Percentiles rank a stretch among this genome's conserved stretches.
phyloP scores from a whole-genome alignment of 2,113 vertebrate species.

The Burhinus bistriatus region DNA sequence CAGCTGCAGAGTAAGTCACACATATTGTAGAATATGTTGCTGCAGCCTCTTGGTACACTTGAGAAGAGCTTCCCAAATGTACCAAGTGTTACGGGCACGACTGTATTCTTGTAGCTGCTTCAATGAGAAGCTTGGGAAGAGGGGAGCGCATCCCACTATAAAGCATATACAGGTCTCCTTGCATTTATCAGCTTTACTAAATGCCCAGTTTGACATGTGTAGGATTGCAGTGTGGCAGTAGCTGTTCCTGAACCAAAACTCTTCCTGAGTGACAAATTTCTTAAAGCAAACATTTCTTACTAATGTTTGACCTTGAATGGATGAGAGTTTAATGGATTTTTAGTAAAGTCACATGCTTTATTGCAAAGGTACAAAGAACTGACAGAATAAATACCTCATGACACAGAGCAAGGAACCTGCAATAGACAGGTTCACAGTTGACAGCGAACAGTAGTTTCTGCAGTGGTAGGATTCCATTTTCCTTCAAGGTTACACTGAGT shows the following conservation, averaged over 20 bases:
- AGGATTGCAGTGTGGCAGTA: not conserved
- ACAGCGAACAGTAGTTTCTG: not conserved
- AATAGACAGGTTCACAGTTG: not conserved
- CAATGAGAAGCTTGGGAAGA: not conserved
- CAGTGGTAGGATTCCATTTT: not conserved
- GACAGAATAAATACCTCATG: not conserved
- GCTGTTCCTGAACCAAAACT: not conserved
- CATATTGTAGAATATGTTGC: accelerated
- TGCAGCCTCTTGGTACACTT: not conserved
- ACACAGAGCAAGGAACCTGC: not conserved
- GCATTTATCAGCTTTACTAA: not conserved
- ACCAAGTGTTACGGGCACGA: accelerated
- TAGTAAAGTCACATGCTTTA: not conserved
- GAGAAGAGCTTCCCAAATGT: no score
- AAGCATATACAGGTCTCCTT: no score
- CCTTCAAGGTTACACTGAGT: not conserved
- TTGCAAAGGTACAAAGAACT: accelerated
- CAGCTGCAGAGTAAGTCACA: not conserved
- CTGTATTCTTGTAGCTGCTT: no score
- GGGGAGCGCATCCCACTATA: no score
- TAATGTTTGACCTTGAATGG: not conserved
- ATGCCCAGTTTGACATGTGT: accelerated
- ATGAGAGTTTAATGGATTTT: not conserved
- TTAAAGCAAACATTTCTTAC: not conserved
- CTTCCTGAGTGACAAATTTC: not conserved